Evolutionary conservation across 2,888 invertebrate genomes (phyloP).

Genomic region (Hemicrepidius hirtus): DNA sequence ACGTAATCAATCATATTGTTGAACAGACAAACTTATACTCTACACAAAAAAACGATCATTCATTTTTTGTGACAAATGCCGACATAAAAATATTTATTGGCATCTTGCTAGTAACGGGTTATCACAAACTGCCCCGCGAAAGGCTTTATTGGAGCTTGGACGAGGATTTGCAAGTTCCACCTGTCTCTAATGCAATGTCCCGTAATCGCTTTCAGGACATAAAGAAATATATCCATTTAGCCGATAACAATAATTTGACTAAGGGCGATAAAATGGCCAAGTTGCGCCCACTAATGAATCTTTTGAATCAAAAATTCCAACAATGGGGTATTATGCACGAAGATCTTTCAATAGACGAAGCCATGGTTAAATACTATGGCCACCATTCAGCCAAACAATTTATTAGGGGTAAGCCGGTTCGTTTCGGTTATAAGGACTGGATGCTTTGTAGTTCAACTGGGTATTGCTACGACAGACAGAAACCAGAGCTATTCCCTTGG

Average conservation of each 20-base stretch:
- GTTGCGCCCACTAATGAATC: constrained; percentile 43
- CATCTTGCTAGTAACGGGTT: constrained; percentile 5
- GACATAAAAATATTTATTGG: constrained; percentile 16
- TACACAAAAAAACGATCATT: constrained; percentile 19
- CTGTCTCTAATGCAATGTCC: no score
- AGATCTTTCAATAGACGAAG: constrained; percentile 57
- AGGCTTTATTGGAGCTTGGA: constrained; percentile 14
- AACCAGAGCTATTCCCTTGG: constrained; percentile 38
- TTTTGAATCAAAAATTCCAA: constrained; percentile 52
- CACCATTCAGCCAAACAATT: constrained; percentile 57
- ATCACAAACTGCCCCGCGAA: constrained; percentile 20
- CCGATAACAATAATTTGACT: constrained; percentile 45
- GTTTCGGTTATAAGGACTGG: constrained; percentile 62
- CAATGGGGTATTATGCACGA: constrained; percentile 57
- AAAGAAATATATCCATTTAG: constrained; percentile 52
- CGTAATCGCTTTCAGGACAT: constrained; percentile 57
- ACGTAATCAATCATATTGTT: no score
- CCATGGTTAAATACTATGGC: constrained; percentile 58
- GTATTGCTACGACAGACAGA: constrained; percentile 52
- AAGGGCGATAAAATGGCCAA: constrained; percentile 52
- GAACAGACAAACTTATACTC: constrained; percentile 29
- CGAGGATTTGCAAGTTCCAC: no score
- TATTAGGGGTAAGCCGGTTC: constrained; percentile 60
- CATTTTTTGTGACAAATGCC: constrained; percentile 10
- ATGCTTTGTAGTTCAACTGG: constrained; percentile 57